Evolutionary conservation across 2,797 vertebrate species (phyloP), one percentile per base, ranked within the genome.

Genomic region (Girardinus metallicus): DNA sequence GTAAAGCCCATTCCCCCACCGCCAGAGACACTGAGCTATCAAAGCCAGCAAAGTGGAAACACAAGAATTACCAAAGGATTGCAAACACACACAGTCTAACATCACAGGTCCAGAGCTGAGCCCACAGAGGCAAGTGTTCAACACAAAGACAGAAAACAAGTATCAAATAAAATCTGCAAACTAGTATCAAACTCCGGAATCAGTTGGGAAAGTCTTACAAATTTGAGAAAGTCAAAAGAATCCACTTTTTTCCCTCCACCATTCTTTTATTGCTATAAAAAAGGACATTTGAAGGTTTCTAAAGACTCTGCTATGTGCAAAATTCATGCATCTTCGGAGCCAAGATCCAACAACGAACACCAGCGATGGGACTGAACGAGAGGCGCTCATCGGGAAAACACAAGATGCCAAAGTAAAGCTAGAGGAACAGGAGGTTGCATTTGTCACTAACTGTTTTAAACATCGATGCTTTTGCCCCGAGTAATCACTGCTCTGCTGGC

Each of bases 21-120:
- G 53, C 85, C 88, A 64, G 36, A 89, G 82, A 92, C 83, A 85
- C 51, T 2, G 76, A 21, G 75, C 82, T 88, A 92, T 94, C 92
- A 93, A 93, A 93, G 91, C 75, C 74, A 15, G 53, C 85, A 89
- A 88, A 88, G 86, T 88, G 92, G 88, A 91, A 92, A 92, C 89
- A 87, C 83, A 87, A 86, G 86, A 92, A 91, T 92, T 86, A 91
- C 88, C 83, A 93, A 91, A 95, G 91, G 86, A 91, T 78, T 89
- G 92, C 92, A 93, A 91, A 91, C 82, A 89, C 77, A 78, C 79
- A 81, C 85, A 81, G 77, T 78, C 74, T 29, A 72, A 78, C 83
- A 89, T 79, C 87, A 90, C 82, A 91, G 74, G 79, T 84, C 76
- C 78, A 79, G 72, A 81, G 79, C 81, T 76, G 77, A 73, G 74